phyloP scores from a whole-genome alignment of 2,113 vertebrate species.

The Zonotrichia leucophrys region DNA sequence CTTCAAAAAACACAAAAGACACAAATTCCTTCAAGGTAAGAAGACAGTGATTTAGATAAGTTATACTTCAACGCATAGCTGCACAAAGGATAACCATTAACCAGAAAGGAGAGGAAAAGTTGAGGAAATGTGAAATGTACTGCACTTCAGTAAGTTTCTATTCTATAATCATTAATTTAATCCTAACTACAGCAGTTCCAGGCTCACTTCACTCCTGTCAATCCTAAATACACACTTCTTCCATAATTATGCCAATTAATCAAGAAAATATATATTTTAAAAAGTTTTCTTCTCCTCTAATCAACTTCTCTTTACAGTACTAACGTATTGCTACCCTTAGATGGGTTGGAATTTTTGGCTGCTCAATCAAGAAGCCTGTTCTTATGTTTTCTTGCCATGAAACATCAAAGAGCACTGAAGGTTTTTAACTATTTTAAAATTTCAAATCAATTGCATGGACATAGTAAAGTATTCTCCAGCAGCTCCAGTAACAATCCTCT shows the following conservation, averaged over 20 bases:
- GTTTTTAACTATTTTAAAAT: background rate
- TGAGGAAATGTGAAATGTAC: background rate
- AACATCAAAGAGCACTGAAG: rapidly evolving
- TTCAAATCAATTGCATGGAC: background rate
- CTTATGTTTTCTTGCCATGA: background rate
- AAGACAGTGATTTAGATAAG: background rate
- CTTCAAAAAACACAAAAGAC: background rate
- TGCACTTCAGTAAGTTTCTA: background rate
- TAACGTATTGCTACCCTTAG: background rate
- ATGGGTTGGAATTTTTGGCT: background rate
- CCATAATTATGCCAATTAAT: background rate
- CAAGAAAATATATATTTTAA: background rate
- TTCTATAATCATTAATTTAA: background rate
- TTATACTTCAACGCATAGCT: background rate
- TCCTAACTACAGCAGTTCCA: background rate
- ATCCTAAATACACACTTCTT: background rate
- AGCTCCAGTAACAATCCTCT: background rate
- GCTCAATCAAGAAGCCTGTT: background rate
- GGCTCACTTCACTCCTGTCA: background rate
- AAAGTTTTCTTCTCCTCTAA: background rate
- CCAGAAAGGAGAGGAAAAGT: background rate
- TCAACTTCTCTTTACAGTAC: background rate
- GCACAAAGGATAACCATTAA: slow-evolving; percentile 23
- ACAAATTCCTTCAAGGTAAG: background rate
- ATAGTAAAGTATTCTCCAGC: background rate